Evolutionary conservation across 2,888 invertebrate genomes (phyloP).

Genomic region (Girardia tigrina): DNA sequence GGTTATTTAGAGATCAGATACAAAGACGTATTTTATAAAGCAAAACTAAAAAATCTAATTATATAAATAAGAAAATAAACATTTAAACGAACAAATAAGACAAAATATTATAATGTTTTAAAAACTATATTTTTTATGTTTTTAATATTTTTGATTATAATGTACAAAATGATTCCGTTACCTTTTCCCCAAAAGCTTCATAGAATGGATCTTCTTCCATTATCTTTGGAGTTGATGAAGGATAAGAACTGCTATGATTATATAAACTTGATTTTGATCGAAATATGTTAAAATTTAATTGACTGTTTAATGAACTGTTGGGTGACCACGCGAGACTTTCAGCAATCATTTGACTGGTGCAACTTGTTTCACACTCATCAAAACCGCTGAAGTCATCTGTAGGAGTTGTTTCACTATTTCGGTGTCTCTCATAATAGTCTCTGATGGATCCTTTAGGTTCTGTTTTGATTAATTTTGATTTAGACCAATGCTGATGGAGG

Average conservation of each 20-base stretch:
- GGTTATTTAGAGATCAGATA: too few relatives aligned
- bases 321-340: not conserved
- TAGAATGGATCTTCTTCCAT: conserved; percentile 20
- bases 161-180: too few relatives aligned
- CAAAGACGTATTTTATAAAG: too few relatives aligned
- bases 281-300: not conserved
- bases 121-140: too few relatives aligned
- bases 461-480: not conserved
- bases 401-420: not conserved
- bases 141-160: too few relatives aligned
- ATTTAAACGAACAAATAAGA: too few relatives aligned
- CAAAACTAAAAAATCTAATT: too few relatives aligned
- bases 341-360: conserved; percentile 19
- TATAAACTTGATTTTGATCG: not conserved
- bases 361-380: conserved; percentile 1
- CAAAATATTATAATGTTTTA: too few relatives aligned
- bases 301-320: not conserved
- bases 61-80: too few relatives aligned
- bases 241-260: not conserved
- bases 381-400: not conserved
- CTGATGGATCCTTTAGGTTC: not conserved
- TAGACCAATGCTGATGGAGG: not conserved
- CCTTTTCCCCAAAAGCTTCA: conserved; percentile 1
- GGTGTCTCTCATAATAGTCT: conserved; percentile 19
- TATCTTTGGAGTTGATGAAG: not conserved